Evolutionary conservation across 2,888 invertebrate genomes (phyloP).

Genomic region (Ischnus inquisitorius): DNA sequence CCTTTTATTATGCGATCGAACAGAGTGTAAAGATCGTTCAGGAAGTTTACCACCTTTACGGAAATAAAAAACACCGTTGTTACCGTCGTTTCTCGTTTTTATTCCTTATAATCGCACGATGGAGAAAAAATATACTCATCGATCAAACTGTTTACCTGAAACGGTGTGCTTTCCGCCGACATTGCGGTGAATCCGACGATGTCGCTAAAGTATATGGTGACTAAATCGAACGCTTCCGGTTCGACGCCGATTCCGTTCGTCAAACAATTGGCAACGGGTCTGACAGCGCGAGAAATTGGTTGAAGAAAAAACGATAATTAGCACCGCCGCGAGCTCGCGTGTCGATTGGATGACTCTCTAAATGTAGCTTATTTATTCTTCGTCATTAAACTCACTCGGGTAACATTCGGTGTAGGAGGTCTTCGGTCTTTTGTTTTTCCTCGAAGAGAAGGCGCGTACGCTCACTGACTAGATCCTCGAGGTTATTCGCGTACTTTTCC

Average conservation of each 20-base stretch:
- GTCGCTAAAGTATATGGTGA: conserved; percentile 98
- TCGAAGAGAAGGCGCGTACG: conserved; percentile 95
- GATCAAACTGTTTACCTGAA: conserved; percentile 87
- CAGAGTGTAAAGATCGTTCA: conserved; percentile 98
- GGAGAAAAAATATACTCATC: background rate
- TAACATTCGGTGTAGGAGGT: conserved; percentile 96
- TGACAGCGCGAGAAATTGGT: conserved; percentile 83
- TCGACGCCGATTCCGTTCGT: conserved; percentile 96
- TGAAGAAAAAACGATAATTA: background rate
- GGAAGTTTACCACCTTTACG: conserved; percentile 94
- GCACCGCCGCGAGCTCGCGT: background rate
- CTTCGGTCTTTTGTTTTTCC: conserved; percentile 97
- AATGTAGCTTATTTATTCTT: no score
- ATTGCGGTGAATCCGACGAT: conserved; percentile 98
- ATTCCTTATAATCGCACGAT: background rate
- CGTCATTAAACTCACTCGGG: conserved; percentile 91
- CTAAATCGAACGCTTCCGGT: conserved; percentile 96
- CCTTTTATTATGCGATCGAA: conserved; percentile 98
- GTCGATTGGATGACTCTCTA: background rate
- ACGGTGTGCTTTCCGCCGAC: conserved; percentile 97
- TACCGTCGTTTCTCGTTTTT: background rate
- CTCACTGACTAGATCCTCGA: conserved; percentile 97
- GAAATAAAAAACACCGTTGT: conserved; percentile 53
- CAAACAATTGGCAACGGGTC: conserved; percentile 94
- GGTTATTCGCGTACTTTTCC: conserved; percentile 98